Evolutionary conservation across 2,113 vertebrate genomes (phyloP).

Genomic region (Hemibagrus wyckioides): DNA sequence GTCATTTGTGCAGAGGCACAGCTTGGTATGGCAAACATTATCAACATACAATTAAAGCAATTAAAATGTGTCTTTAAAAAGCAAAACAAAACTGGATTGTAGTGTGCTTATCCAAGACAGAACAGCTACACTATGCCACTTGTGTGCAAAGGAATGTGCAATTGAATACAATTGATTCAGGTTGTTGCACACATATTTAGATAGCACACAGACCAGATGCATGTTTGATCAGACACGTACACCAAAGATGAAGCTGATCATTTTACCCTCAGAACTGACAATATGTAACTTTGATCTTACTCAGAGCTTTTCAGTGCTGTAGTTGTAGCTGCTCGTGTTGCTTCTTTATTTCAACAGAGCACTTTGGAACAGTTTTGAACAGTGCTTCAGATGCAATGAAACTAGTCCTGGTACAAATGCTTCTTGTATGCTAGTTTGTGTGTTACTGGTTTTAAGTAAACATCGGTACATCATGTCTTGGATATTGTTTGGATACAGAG

Average conservation of each 20-base stretch:
- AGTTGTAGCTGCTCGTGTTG: not conserved
- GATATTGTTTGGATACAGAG: not conserved
- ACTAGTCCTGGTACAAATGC: too few species aligned
- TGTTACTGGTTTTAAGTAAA: not conserved
- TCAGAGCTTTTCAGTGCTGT: not conserved
- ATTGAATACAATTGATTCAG: not conserved
- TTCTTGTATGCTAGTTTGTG: not conserved
- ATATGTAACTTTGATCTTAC: not conserved
- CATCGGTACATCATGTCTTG: not conserved
- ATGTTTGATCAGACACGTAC: not conserved
- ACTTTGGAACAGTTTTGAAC: not conserved
- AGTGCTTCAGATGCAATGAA: too few species aligned
- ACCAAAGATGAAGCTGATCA: not conserved
- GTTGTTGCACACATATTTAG: not conserved
- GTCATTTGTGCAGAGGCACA: not conserved
- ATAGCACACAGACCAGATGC: not conserved
- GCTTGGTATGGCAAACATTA: not conserved
- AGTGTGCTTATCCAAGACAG: not conserved
- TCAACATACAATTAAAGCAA: not conserved
- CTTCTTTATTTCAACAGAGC: not conserved
- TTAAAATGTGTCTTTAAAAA: too few species aligned
- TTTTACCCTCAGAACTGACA: not conserved
- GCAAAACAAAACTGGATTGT: not conserved
- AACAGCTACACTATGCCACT: too few species aligned
- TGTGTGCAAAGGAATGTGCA: not conserved